Evolutionary conservation across 2,113 vertebrate genomes (phyloP), one percentile per base, ranked within the genome.

Genomic region (Eulemur macaco): DNA sequence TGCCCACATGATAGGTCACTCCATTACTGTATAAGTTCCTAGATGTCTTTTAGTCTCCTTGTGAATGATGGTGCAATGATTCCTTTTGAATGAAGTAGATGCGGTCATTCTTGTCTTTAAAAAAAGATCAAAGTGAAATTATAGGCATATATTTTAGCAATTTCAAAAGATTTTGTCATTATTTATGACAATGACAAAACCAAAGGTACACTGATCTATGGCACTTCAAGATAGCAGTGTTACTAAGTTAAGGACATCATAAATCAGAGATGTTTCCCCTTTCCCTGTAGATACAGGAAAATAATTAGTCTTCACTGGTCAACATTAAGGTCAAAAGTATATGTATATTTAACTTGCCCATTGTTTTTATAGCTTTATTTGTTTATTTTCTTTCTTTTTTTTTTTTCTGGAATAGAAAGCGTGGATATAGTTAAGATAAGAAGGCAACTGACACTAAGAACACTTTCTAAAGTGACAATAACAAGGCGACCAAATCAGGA

Each of bases 101-200:
- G 54, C 21, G 92, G 58, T 92, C 91, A 58, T 74, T 92, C 52
- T 45, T 83, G 50, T 95, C 34, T 88, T 74, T 87, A 92, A 86
- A 81, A 60, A 77, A 50, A 71, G 93, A 89, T 89, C 68, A 92
- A 88, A 96, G 60, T 82, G 47, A 95, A 96, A 89, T 83, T 83
- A 85, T 25, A 7, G 34, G 34, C 9, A 4, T 96, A 34, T 83
- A 92, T 86, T 90, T 88, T 54, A 76, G 58, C 39, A 84, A 54
- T 95, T 96, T 93, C 92, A 97, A 77, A 91, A 95, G 63, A 73
- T 25, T 94, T 69, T 89, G 74, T 76, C 74, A 42, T 96, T 94
- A 94, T 94, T 96, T 96, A 94, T 86, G 60, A 64, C 21, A 93
- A 25, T 47, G 77, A 76, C 21, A 77, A 78, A 86, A 78, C 42